Conservation (phyloP, 2,888 invertebrate species). For the Tetranychus piercei region DNA sequence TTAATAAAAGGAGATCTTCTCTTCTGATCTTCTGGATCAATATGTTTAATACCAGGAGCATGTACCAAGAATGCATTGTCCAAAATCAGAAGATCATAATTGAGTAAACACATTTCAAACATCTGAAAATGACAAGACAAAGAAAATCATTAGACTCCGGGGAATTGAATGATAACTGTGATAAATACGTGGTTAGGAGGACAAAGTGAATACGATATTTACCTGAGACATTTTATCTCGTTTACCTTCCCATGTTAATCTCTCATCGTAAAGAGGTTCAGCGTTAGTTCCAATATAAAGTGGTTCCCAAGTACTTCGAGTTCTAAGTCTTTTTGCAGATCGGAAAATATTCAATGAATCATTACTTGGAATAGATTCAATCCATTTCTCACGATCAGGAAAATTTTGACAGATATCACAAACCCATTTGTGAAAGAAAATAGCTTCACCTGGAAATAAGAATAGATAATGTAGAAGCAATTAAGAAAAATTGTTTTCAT, state of each 20-base stretch:
- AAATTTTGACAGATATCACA: constrained; percentile 63
- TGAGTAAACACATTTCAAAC: constrained; percentile 67
- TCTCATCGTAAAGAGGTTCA: constrained; percentile 66
- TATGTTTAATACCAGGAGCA: constrained; percentile 66
- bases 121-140: constrained; percentile 43
- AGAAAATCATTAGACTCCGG: constrained; percentile 9
- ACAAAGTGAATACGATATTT: constrained; percentile 3
- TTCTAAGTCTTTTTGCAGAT: constrained; percentile 40
- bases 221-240: constrained; percentile 93
- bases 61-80: constrained; percentile 84
- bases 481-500: neutral
- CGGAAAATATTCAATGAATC: constrained; percentile 25
- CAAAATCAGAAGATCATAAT: constrained; percentile 77
- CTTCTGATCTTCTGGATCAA: constrained; percentile 55
- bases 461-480: neutral
- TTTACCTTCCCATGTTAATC: constrained; percentile 82
- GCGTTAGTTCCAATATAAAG: constrained; percentile 75
- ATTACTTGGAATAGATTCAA: constrained; percentile 21
- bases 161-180: too few relatives aligned
- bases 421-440: constrained; percentile 75
- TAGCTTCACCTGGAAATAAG: constrained; percentile 39
- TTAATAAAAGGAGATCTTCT: constrained; percentile 54
- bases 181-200: too few relatives aligned
- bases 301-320: constrained; percentile 52
- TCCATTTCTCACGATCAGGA: constrained; percentile 27